A percentile compares a stretch with the other conserved stretches of the same genome.
Conservation (phyloP, 2,888 invertebrate genomes). For the Diaphora mendica region DNA sequence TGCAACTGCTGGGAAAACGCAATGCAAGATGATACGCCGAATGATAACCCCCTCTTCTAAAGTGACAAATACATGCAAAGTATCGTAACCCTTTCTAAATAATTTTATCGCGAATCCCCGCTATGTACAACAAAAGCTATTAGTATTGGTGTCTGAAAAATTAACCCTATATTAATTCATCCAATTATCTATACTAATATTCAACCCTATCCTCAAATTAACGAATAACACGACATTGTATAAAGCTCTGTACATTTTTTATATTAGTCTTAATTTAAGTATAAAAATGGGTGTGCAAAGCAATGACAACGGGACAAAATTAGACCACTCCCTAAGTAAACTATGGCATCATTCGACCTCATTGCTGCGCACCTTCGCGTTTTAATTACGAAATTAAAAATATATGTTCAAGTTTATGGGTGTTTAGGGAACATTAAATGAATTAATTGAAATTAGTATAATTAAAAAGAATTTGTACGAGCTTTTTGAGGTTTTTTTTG, state of each 20-base stretch:
- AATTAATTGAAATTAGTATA: conserved; percentile 7
- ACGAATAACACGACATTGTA: too few relatives aligned
- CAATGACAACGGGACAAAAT: conserved; percentile 40
- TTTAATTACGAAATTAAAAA: conserved; percentile 32
- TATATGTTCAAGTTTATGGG: conserved; percentile 20
- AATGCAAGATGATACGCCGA: background rate
- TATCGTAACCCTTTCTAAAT: too few relatives aligned
- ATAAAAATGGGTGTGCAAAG: conserved; percentile 1
- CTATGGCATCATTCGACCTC: conserved; percentile 55
- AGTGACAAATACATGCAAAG: conserved; percentile 41
- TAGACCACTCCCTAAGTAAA: conserved; percentile 53
- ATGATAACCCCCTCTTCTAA: conserved; percentile 21
- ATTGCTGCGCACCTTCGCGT: conserved; percentile 29
- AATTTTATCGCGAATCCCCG: too few relatives aligned
- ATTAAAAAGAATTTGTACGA: background rate
- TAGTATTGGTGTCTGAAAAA: too few relatives aligned
- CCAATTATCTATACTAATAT: too few relatives aligned
- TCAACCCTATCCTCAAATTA: too few relatives aligned
- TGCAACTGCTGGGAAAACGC: background rate
- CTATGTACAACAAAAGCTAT: too few relatives aligned
- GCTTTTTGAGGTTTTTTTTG: too few relatives aligned
- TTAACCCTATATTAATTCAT: too few relatives aligned
- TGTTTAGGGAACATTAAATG: conserved; percentile 8
- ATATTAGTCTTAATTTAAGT: background rate
- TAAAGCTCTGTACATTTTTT: too few relatives aligned